These are phyloP conservation scores for Artibeus jamaicensis DNA, from an alignment of 2,797 vertebrate genomes.

Conservation along the genomic window DNA sequence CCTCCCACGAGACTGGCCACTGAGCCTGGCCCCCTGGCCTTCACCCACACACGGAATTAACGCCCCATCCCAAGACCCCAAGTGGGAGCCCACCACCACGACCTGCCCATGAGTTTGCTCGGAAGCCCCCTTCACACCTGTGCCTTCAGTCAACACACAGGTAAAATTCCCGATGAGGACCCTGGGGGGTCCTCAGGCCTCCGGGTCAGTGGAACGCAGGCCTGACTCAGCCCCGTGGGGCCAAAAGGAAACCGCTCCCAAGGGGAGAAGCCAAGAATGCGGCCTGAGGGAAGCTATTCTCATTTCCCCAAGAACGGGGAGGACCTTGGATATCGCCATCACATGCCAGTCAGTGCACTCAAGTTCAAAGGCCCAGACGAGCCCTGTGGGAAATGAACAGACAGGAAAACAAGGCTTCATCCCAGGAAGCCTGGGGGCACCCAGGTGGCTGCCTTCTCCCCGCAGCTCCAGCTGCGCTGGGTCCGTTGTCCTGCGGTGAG, in stretches of 20 bases:
- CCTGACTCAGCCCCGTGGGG: background rate
- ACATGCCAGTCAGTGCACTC: background rate
- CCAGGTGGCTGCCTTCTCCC: rapidly evolving
- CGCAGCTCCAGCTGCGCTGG: background rate
- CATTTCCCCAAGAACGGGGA: background rate
- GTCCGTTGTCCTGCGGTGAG: background rate
- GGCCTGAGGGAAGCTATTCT: background rate
- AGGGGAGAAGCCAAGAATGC: background rate
- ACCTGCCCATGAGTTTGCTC: rapidly evolving
- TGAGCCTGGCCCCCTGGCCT: background rate
- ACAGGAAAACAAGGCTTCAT: background rate
- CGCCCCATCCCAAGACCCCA: background rate
- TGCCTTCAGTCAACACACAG: rapidly evolving
- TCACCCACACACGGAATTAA: background rate
- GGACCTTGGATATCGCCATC: background rate
- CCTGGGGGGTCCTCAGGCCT: background rate
- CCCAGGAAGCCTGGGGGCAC: background rate
- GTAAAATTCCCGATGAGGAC: rapidly evolving
- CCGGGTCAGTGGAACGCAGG: background rate
- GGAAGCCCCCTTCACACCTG: background rate
- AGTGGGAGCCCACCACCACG: rapidly evolving
- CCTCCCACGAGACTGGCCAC: background rate
- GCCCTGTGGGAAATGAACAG: background rate
- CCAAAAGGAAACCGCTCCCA: slow-evolving; percentile 22
- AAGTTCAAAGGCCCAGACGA: background rate